Evolutionary conservation across 2,797 vertebrate species (phyloP).

Genomic region (Pelobates cultripes): DNA sequence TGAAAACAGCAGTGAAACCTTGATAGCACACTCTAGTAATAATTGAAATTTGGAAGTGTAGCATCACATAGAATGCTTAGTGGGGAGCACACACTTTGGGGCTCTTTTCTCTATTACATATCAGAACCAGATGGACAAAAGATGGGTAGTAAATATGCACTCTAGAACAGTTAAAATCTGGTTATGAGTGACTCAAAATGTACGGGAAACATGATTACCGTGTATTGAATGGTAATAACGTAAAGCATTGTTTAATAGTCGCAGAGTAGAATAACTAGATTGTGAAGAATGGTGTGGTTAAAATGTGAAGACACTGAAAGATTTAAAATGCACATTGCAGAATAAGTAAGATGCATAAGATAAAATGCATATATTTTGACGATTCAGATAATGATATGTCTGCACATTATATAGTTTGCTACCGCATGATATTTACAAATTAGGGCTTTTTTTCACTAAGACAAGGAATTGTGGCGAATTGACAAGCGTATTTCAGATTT

Average conservation of each 20-base stretch:
- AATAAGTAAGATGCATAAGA: too few relatives aligned
- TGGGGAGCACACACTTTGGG: neutral
- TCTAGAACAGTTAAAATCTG: neutral
- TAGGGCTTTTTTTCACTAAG: too few relatives aligned
- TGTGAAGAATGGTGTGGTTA: neutral
- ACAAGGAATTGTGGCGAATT: too few relatives aligned
- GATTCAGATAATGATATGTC: too few relatives aligned
- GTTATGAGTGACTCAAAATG: neutral
- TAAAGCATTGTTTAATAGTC: neutral
- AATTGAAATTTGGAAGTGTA: neutral
- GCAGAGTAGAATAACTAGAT: neutral
- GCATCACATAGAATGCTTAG: neutral
- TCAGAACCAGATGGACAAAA: neutral
- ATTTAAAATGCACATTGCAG: too few relatives aligned
- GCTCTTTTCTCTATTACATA: neutral
- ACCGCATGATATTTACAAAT: too few relatives aligned
- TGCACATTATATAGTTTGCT: too few relatives aligned
- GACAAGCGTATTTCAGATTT: too few relatives aligned
- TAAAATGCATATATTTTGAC: too few relatives aligned
- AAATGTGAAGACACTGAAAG: neutral
- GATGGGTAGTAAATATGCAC: neutral
- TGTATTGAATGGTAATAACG: neutral
- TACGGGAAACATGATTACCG: neutral
- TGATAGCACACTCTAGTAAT: neutral
- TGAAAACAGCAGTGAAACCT: too few relatives aligned